These are phyloP conservation scores for Tenebrio molitor DNA, from an alignment of 1,140 invertebrate species.

Conservation along the genomic window DNA sequence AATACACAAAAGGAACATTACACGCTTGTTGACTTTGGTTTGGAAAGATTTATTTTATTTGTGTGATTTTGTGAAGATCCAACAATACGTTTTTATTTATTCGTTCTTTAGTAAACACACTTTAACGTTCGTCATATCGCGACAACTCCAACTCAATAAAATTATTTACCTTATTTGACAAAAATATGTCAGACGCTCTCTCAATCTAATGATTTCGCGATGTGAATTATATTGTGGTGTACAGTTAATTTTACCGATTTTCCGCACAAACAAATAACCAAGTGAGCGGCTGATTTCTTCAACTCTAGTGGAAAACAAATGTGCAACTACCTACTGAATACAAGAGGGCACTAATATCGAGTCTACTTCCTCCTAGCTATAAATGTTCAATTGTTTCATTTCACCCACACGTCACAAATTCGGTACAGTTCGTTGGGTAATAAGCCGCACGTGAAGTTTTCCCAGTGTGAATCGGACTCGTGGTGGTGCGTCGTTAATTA, in stretches of 20 bases:
- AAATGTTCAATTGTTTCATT: neutral
- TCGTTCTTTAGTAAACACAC: conserved; percentile 14
- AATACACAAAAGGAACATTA: conserved; percentile 15
- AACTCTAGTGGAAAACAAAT: conserved; percentile 14
- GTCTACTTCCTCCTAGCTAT: neutral
- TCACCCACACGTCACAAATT: too few relatives aligned
- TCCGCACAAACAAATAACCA: conserved; percentile 3
- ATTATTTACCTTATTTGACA: conserved; percentile 12
- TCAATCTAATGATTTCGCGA: conserved; percentile 15
- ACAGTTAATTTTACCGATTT: conserved; percentile 25
- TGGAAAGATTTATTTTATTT: conserved; percentile 10
- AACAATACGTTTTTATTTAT: conserved; percentile 25
- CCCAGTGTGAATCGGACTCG: too few relatives aligned
- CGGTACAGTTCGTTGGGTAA: too few relatives aligned
- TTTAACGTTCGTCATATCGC: conserved; percentile 16
- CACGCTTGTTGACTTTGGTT: conserved; percentile 25
- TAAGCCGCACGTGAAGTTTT: too few relatives aligned
- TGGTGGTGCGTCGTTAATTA: too few relatives aligned
- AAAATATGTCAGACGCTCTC: conserved; percentile 17
- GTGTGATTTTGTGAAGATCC: neutral
- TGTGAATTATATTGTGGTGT: neutral
- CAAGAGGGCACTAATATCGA: neutral
- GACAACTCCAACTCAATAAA: conserved; percentile 20
- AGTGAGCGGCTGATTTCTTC: neutral
- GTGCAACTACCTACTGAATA: neutral